Conservation (phyloP, 2,797 vertebrate species). For the Phoxinus dragarum region DNA sequence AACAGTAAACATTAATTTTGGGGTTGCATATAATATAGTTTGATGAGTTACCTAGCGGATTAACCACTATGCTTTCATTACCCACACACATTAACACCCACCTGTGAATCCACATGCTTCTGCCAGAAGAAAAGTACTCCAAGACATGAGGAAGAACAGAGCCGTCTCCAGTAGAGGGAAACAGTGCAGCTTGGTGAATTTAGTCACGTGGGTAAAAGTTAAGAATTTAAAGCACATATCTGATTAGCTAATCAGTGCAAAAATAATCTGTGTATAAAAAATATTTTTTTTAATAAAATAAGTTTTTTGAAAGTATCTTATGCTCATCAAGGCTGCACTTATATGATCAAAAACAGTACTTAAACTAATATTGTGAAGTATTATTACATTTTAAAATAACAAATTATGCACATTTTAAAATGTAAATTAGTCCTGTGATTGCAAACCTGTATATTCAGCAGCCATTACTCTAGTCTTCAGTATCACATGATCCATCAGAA, state of each 20-base stretch:
- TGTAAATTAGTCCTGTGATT: background rate
- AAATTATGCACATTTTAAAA: too few relatives aligned
- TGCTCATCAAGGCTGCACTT: background rate
- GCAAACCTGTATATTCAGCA: background rate
- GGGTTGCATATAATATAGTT: background rate
- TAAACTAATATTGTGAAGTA: background rate
- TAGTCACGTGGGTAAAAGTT: constrained; percentile 88
- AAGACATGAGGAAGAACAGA: constrained; percentile 98
- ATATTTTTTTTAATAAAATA: too few relatives aligned
- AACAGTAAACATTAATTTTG: background rate
- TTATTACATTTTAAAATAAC: background rate
- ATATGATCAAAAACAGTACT: background rate
- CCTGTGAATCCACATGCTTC: constrained; percentile 98
- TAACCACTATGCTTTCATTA: background rate
- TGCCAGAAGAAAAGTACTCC: constrained; percentile 97
- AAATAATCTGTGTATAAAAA: background rate
- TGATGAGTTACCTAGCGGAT: background rate
- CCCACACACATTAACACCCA: constrained; percentile 63
- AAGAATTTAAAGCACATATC: constrained; percentile 66
- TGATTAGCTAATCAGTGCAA: background rate
- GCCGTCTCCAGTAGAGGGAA: constrained; percentile 98
- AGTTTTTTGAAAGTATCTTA: background rate
- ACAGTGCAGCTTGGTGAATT: constrained; percentile 97
- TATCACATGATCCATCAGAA: background rate
- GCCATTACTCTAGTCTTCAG: background rate